Evolutionary conservation across 2,797 vertebrate species (phyloP).

Genomic region (Mus caroli): DNA sequence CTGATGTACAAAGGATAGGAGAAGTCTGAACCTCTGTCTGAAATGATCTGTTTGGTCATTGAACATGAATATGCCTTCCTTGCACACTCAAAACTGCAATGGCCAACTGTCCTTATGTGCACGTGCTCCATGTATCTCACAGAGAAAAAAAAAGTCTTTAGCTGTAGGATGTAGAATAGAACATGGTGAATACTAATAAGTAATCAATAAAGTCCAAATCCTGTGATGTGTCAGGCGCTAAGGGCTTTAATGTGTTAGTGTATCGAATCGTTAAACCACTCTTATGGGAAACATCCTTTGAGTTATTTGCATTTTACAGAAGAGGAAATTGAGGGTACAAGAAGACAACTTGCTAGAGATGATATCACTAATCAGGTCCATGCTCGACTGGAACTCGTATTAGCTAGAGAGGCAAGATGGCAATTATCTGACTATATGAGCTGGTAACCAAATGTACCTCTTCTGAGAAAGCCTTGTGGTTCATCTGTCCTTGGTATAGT

Average conservation of each 20-base stretch:
- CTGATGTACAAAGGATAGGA: conserved; percentile 32
- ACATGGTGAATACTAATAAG: background rate
- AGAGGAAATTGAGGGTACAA: background rate
- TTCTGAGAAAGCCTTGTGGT: background rate
- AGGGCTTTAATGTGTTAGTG: background rate
- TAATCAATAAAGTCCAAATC: background rate
- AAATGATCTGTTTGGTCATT: conserved; percentile 45
- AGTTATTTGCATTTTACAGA: background rate
- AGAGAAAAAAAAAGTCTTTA: background rate
- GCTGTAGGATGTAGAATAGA: background rate
- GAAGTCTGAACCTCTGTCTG: conserved; percentile 38
- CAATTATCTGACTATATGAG: background rate
- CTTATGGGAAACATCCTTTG: background rate
- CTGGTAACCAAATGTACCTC: background rate
- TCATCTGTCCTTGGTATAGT: background rate
- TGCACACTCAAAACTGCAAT: background rate
- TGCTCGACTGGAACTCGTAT: background rate
- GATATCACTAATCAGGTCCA: background rate
- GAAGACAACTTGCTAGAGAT: background rate
- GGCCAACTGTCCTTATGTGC: background rate
- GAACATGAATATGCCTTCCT: background rate
- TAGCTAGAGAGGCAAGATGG: background rate
- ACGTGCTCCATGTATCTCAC: background rate
- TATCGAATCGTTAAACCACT: background rate
- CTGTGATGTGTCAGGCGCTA: background rate